Conservation (phyloP, 1,140 invertebrate species). For the Heliconius congener region DNA sequence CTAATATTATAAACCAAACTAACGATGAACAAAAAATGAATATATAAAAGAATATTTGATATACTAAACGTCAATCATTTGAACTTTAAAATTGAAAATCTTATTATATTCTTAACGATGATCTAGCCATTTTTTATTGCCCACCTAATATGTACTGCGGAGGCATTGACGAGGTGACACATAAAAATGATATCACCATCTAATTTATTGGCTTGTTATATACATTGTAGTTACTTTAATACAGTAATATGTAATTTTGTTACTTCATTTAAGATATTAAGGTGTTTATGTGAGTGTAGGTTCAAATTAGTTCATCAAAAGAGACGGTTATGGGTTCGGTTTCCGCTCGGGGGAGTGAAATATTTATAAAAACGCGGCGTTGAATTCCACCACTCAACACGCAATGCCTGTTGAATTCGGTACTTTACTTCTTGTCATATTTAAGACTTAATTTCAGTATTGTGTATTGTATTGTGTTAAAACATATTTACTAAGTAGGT, state of each 20-base stretch:
- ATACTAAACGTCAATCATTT: neutral
- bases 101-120: slow-evolving; percentile 2
- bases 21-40: too few species aligned
- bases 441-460: too few species aligned
- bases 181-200: neutral
- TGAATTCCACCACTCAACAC: neutral
- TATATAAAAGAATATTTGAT: too few species aligned
- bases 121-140: slow-evolving; percentile 2
- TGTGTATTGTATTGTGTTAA: too few species aligned
- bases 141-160: neutral
- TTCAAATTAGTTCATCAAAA: too few species aligned
- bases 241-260: neutral
- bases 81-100: neutral
- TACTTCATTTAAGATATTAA: neutral
- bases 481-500: too few species aligned
- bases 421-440: too few species aligned
- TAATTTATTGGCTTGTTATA: neutral
- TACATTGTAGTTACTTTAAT: neutral
- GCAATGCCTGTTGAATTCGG: neutral
- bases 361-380: neutral
- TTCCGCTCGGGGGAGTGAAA: neutral
- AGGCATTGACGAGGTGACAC: slow-evolving; percentile 1
- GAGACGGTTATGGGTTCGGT: neutral
- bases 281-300: too few species aligned
- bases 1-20: too few species aligned